phyloP scores from a whole-genome alignment of 2,888 invertebrate genomes.

The Siphlonurus alternatus region DNA sequence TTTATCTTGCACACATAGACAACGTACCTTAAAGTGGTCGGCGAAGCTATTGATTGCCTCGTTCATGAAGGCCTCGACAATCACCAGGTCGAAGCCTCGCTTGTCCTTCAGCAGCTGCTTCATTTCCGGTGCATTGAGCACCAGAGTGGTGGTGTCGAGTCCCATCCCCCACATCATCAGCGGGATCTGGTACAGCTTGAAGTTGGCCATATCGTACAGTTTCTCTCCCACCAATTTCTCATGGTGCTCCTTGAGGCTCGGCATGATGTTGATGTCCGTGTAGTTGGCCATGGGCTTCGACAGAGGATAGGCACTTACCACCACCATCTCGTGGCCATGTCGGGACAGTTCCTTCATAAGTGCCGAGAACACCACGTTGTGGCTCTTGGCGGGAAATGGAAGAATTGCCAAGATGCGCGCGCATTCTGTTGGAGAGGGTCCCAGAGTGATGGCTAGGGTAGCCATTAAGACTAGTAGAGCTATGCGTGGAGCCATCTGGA shows the following conservation, averaged over 20 bases:
- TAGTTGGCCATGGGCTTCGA: slow-evolving; percentile 4
- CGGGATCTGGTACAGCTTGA: background rate
- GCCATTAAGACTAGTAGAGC: too few species aligned
- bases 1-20: too few species aligned
- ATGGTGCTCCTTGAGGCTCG: slow-evolving; percentile 11
- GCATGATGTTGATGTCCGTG: slow-evolving; percentile 5
- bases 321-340: slow-evolving; percentile 10
- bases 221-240: slow-evolving; percentile 7
- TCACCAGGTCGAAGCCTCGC: slow-evolving; percentile 30
- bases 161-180: background rate
- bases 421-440: background rate
- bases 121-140: slow-evolving; percentile 12
- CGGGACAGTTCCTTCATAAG: slow-evolving; percentile 7
- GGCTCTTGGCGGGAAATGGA: slow-evolving; percentile 6
- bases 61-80: slow-evolving; percentile 31
- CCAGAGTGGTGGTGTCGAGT: slow-evolving; percentile 4
- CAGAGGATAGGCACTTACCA: slow-evolving; percentile 7
- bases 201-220: background rate
- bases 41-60: slow-evolving; percentile 31
- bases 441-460: background rate
- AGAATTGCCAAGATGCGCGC: slow-evolving; percentile 6
- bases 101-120: slow-evolving; percentile 16
- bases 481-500: too few species aligned
- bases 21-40: slow-evolving; percentile 26
- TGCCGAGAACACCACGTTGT: slow-evolving; percentile 6